Base-by-base conservation (phyloP, 2,797 vertebrate genomes). In the Cyprinodon diabolis region DNA sequence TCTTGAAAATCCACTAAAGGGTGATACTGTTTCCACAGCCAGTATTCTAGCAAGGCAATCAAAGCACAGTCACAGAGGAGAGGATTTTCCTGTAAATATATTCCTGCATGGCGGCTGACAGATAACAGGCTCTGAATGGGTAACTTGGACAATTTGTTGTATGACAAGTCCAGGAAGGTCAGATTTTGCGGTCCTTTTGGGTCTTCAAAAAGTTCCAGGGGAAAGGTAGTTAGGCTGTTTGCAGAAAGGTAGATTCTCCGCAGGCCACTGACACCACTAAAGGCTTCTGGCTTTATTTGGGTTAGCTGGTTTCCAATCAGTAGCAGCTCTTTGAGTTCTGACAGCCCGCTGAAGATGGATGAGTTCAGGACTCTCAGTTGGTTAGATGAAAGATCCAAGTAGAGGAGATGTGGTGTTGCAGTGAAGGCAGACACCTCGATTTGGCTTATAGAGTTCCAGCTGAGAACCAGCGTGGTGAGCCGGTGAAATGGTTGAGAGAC, bases 81-180 rank as follows among this genome's bases (percentile, higher is more conserved):
- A 0, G 96, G 96, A 82, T 98, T 98, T 74, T 95, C 95, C 52
- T 98, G 97, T 83, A 98, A 93, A 87, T 96, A 97, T 89, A 97
- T 93, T 76, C 94, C 95, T 68, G 93, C 92, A 75, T 95, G 93
- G 19, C 84, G 93, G 0, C 93, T 90, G 77, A 97, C 93, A 58
- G 94, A 91, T 74, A 95, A 94, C 77, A 98, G 78, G 30, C 78
- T 94, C 79, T 96, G 95, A 71, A 96, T 57, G 0, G 97, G 95
- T 75, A 97, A 87, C 0, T 84, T 76, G 52, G 94, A 84, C 72
- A 98, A 91, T 49, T 14, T 91, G 86, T 98, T 98, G 79, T 94
- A 94, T 17, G 97, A 97, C 79, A 97, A 40, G 77, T 98, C 97
- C 55, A 98, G 90, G 75, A 97, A 93, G 60, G 89, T 90, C 69